These are phyloP conservation scores for Acronicta psi DNA, from an alignment of 2,888 invertebrate genomes.

Conservation along the genomic window DNA sequence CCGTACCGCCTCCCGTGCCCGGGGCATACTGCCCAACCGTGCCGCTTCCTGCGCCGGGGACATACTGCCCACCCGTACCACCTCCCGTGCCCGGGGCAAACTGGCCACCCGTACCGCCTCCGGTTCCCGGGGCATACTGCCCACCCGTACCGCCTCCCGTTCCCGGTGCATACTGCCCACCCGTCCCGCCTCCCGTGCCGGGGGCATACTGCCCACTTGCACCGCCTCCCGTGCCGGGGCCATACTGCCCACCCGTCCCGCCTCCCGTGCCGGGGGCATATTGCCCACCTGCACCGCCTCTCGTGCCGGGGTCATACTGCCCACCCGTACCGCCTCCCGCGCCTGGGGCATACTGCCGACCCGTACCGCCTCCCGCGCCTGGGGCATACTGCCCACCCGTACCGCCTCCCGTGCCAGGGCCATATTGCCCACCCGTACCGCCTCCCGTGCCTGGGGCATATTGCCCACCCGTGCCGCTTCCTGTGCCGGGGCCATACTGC, in stretches of 20 bases:
- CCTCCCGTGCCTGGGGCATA: slow-evolving; percentile 17
- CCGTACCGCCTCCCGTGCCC: slow-evolving; percentile 13
- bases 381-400: slow-evolving; percentile 25
- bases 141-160: slow-evolving; percentile 16
- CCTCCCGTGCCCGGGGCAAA: slow-evolving; percentile 21
- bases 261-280: slow-evolving; percentile 17
- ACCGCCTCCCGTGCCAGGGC: slow-evolving; percentile 1
- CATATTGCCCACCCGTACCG: slow-evolving; percentile 15
- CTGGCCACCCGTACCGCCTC: slow-evolving; percentile 6
- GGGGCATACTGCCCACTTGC: slow-evolving; percentile 35
- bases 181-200: slow-evolving; percentile 2
- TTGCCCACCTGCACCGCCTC: slow-evolving; percentile 25
- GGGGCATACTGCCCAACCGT: slow-evolving; percentile 14
- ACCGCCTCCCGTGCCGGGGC: slow-evolving; percentile 19
- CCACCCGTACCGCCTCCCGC: slow-evolving; percentile 10
- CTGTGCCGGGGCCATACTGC: slow-evolving; percentile 9
- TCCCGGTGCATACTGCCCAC: slow-evolving; percentile 24
- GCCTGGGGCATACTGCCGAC: slow-evolving; percentile 36
- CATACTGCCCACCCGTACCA: slow-evolving; percentile 34
- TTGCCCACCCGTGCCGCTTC: slow-evolving; percentile 10
- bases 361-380: slow-evolving; percentile 15
- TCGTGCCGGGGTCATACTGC: slow-evolving; percentile 21
- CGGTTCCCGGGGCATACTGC: slow-evolving; percentile 22
- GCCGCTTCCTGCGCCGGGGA: slow-evolving; percentile 5
- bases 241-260: slow-evolving; percentile 16